phyloP scores from a whole-genome alignment of 2,113 vertebrate genomes.

The Centrocercus urophasianus region DNA sequence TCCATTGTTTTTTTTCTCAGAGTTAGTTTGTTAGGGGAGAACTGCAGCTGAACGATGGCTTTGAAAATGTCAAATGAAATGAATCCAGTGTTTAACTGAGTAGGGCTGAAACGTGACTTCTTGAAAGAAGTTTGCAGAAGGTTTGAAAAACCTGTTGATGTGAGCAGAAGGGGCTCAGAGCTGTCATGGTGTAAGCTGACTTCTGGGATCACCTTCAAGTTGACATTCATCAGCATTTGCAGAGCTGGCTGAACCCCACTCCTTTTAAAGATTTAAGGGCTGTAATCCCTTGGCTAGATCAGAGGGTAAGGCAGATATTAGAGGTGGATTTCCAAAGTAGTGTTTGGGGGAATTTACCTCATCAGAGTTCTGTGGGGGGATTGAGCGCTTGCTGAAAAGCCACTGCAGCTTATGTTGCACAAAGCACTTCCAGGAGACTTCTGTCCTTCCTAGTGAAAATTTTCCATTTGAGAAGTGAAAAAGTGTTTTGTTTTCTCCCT shows the following conservation, averaged over 20 bases:
- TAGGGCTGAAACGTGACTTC: background rate
- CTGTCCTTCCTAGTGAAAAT: background rate
- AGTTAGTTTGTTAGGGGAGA: background rate
- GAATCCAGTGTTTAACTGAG: background rate
- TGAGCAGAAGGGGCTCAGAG: slow-evolving; percentile 3
- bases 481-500: slow-evolving; percentile 8
- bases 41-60: background rate
- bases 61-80: background rate
- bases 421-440: background rate
- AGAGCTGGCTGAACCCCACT: background rate
- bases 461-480: background rate
- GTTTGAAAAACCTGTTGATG: slow-evolving; percentile 43
- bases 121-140: slow-evolving; percentile 30
- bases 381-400: background rate
- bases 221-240: background rate
- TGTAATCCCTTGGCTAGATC: background rate
- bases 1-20: background rate
- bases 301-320: background rate
- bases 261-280: slow-evolving; percentile 38
- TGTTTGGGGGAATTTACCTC: background rate
- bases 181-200: background rate
- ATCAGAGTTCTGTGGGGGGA: background rate
- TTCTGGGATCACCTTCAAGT: slow-evolving; percentile 34
- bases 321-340: background rate
- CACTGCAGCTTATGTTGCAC: background rate